Evolutionary conservation across 2,113 vertebrate genomes (phyloP), one percentile per base, ranked within the genome.

Genomic region (Verasper variegatus): DNA sequence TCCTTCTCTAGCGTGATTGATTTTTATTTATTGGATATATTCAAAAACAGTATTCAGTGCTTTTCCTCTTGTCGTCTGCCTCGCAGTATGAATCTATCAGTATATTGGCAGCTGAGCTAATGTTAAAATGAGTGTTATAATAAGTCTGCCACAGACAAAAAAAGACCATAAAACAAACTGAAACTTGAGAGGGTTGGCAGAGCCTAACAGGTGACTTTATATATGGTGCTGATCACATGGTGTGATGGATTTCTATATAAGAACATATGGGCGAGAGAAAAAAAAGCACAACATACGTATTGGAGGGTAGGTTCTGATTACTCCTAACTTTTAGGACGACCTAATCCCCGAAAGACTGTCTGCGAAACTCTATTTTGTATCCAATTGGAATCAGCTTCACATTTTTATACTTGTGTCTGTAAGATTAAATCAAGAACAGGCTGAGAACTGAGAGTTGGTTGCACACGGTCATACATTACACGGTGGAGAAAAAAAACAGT

Each of bases 81-180:
- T 63, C 18, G 17, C 13, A 65, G 37, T 51, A 18, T 45, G 56
- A 20, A 66, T 51, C 45, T 62, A 52, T 79, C 56, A 27, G 12
- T 27, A 18, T 27, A 71, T 17, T 13, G 55, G 68, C 67, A 74
- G 75, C 58, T 69, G 35, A 64, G 60, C 63, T 66, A 51, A 84
- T 82, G 84, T 74, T 76, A 45, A 84, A 84, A 74, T 76, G 69
- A 88, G 89, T 85, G 47, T 18, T 15, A 17, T 1, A 12, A 40
- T 11, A 40, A 86, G 67, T 27, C n/a, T 17, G 62, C 57, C 11
- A 26, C 23, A 75, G 62, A 84, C n/a, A 81, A 78, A 58, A 37
- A 74, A 62, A 18, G 82, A 86, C 70, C 31, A 71, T 82, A 85
- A 83, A 86, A 74, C 59, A 76, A 57, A 79, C n/a, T 62, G 86